Base-by-base conservation (phyloP, 2,797 vertebrate genomes). In the Phalanger gymnotis region DNA sequence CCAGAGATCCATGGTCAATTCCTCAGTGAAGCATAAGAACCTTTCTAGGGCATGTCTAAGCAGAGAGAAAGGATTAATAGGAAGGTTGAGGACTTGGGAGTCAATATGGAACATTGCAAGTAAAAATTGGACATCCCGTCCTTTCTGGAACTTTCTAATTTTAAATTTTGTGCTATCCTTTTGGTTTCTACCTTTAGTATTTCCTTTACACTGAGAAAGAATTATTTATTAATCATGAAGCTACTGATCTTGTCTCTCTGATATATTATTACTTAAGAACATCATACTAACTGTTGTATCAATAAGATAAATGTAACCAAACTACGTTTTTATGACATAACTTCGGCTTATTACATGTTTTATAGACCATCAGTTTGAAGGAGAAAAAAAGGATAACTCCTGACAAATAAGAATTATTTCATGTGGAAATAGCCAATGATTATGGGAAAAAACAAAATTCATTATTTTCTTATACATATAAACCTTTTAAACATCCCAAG, bases 191-290 rank as follows among this genome's bases (percentile, higher is more conserved):
- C n/a, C 27, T 31, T 96, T 16, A 34, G 14, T 92, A 34, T 13
- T 91, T 93, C 11, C 54, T 2, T 0, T 91, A 30, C 40, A 90
- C 34, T 52, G 92, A 90, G 55, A 55, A 94, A 94, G 25, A 34
- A 1, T 1, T 92, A 58, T n/a, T 94, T 25, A 51, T 30, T 94
- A 53, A 96, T 66, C 58, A 92, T 95, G 93, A 95, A 95, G 58
- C 31, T 94, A 95, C 55, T 91, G 51, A 96, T 95, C 87, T 91
- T 0, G 66, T 96, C 34, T 94, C 1, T 0, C n/a, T 34, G 91
- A 97, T 12, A 16, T 93, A 90, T 93, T 97, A 56, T n/a, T 96
- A 81, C 66, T 91, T 94, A 87, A 90, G 40, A 92, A 94, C 31
- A 31, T 54, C 34, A 66, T 94, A 31, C 13, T 93, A 95, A 93